Conservation (phyloP, 2,113 vertebrate genomes). For the Laticauda laticaudata region DNA sequence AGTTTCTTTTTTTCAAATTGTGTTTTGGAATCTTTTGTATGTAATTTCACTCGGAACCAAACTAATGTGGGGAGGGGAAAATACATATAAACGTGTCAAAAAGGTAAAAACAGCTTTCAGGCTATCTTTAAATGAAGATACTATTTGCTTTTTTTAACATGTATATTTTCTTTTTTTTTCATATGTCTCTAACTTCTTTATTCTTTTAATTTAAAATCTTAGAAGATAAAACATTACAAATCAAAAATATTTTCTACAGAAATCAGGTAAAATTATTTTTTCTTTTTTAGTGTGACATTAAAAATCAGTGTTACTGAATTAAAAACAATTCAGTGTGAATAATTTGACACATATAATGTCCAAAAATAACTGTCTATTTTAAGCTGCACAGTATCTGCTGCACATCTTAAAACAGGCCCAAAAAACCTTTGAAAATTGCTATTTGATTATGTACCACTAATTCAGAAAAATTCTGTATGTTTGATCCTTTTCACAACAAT, state of each 20-base stretch:
- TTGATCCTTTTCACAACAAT: neutral
- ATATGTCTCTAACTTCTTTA: neutral
- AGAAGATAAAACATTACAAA: neutral
- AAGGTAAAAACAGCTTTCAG: slow-evolving; percentile 7
- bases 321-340: neutral
- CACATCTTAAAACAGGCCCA: neutral
- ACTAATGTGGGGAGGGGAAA: slow-evolving; percentile 68
- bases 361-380: neutral
- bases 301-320: neutral
- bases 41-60: slow-evolving; percentile 93
- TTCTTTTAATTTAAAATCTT: neutral
- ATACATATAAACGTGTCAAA: neutral
- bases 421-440: neutral
- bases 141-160: neutral
- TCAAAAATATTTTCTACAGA: neutral
- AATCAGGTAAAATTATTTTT: neutral
- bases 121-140: neutral
- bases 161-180: neutral
- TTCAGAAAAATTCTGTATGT: neutral
- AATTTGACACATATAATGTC: neutral
- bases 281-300: neutral
- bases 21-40: slow-evolving; percentile 85
- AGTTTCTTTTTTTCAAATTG: slow-evolving; percentile 90
- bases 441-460: neutral
- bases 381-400: neutral